phyloP scores from a whole-genome alignment of 1,140 invertebrate species.

The Prorops nasuta region DNA sequence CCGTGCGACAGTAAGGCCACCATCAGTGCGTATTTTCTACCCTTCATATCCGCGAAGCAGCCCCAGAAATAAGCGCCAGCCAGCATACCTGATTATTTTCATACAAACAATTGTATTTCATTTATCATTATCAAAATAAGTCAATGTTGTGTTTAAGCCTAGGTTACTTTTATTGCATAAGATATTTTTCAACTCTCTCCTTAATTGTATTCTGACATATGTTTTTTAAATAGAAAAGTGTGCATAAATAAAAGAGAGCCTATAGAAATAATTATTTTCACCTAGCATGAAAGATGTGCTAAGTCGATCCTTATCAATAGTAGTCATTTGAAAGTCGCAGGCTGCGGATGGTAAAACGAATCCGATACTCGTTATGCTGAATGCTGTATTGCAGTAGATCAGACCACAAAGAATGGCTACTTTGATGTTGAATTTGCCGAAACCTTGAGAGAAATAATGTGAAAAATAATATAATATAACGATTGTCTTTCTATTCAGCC shows the following conservation, averaged over 20 bases:
- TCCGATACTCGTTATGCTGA: slow-evolving; percentile 31
- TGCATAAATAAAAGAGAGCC: background rate
- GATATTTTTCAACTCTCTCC: too few species aligned
- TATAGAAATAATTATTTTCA: slow-evolving; percentile 10
- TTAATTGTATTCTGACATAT: too few species aligned
- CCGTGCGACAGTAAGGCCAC: slow-evolving; percentile 54
- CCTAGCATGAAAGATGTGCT: slow-evolving; percentile 42
- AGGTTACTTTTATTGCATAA: too few species aligned
- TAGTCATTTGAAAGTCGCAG: slow-evolving; percentile 57
- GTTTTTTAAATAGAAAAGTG: too few species aligned
- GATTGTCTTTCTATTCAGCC: background rate
- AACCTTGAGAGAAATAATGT: slow-evolving; percentile 38
- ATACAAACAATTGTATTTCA: too few species aligned
- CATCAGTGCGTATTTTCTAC: slow-evolving; percentile 49
- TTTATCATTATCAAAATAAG: background rate
- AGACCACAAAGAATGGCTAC: slow-evolving; percentile 53
- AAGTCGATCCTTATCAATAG: slow-evolving; percentile 55
- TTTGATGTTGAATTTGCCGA: slow-evolving; percentile 56
- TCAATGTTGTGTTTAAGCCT: background rate
- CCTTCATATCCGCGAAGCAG: slow-evolving; percentile 51
- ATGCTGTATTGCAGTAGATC: slow-evolving; percentile 57
- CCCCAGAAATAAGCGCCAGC: slow-evolving; percentile 59
- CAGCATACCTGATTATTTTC: slow-evolving; percentile 50
- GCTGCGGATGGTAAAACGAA: slow-evolving; percentile 59
- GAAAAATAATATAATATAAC: background rate